A percentile compares a stretch with the other conserved stretches of the same genome.
These are phyloP conservation scores for Anomalospiza imberbis DNA, from an alignment of 2,797 vertebrate species.

Conservation along the genomic window DNA sequence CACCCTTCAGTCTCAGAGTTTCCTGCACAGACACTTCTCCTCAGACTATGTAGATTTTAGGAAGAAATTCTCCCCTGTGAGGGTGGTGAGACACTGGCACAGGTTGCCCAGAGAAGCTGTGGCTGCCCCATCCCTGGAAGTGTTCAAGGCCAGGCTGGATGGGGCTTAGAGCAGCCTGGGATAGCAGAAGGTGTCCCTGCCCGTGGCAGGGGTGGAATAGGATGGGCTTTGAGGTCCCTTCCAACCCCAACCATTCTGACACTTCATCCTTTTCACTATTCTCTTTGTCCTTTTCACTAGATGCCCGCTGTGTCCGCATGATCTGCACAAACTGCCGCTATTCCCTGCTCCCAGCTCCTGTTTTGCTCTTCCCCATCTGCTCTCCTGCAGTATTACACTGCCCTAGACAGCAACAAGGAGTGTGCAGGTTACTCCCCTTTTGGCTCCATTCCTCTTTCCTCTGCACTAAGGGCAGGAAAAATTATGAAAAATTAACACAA, in stretches of 20 bases:
- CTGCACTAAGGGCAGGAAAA: background rate
- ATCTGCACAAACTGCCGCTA: background rate
- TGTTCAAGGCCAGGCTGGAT: rapidly evolving
- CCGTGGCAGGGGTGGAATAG: background rate
- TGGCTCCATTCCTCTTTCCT: background rate
- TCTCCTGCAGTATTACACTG: background rate
- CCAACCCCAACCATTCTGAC: background rate
- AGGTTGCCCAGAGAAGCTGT: rapidly evolving
- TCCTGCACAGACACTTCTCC: background rate
- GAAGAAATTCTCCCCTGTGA: background rate
- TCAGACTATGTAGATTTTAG: background rate
- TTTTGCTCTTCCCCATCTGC: background rate
- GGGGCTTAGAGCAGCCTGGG: background rate
- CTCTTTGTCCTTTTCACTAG: background rate
- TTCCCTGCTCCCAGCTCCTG: background rate
- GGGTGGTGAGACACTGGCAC: background rate
- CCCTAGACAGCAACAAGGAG: background rate
- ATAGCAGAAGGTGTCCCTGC: background rate
- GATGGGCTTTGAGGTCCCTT: background rate
- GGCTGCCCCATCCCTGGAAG: background rate
- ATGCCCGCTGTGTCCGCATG: background rate
- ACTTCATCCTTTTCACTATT: background rate
- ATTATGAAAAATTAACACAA: background rate
- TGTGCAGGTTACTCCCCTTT: background rate
- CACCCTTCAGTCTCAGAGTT: background rate